Evolutionary conservation across 2,113 vertebrate genomes (phyloP).

Genomic region (Siphamia tubifer): DNA sequence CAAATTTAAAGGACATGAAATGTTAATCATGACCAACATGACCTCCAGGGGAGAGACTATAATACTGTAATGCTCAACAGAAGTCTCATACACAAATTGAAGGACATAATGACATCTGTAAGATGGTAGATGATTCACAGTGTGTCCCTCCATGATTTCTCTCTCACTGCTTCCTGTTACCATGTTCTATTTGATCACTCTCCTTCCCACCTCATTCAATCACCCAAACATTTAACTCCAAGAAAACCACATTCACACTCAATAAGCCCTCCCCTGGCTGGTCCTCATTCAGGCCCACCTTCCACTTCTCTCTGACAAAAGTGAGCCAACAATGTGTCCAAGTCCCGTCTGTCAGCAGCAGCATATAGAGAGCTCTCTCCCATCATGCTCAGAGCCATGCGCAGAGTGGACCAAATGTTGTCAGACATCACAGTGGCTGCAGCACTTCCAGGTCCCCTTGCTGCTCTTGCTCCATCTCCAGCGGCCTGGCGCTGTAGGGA

Average conservation of each 20-base stretch:
- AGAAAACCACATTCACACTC: conserved; percentile 73
- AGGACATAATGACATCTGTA: conserved; percentile 8
- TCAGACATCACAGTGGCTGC: conserved; percentile 94
- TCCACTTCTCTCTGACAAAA: conserved; percentile 91
- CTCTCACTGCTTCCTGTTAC: not conserved
- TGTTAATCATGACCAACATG: not conserved
- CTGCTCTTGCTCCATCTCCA: conserved; percentile 77
- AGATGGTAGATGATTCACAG: conserved; percentile 42
- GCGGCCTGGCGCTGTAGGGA: conserved; percentile 93
- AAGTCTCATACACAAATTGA: conserved; percentile 2
- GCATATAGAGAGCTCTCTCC: conserved; percentile 93
- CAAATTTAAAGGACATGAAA: not conserved
- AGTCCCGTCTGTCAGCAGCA: conserved; percentile 89
- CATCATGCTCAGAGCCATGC: conserved; percentile 98
- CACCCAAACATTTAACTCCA: conserved; percentile 64
- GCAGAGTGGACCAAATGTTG: conserved; percentile 98
- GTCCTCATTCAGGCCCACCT: conserved; percentile 76
- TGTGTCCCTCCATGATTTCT: conserved; percentile 37
- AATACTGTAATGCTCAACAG: conserved; percentile 28
- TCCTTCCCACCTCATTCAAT: conserved; percentile 43
- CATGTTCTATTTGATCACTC: not conserved
- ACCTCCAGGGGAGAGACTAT: conserved; percentile 19
- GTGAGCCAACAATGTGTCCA: conserved; percentile 85
- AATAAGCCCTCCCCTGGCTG: conserved; percentile 50
- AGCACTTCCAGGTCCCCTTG: conserved; percentile 71